These are phyloP conservation scores for Perca fluviatilis DNA, from an alignment of 2,113 vertebrate genomes.

Conservation along the genomic window DNA sequence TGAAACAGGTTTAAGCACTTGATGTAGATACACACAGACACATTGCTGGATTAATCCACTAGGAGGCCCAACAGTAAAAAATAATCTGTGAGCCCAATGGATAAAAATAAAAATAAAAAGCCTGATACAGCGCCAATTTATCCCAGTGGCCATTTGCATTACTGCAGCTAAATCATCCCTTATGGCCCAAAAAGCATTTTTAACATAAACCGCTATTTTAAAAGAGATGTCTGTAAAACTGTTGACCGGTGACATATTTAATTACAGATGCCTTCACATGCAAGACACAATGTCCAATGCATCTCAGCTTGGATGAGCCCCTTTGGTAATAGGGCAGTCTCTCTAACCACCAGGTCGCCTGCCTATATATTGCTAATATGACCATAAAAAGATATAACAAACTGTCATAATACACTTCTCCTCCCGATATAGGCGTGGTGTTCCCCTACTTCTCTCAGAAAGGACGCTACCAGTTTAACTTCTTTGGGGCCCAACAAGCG, in stretches of 20 bases:
- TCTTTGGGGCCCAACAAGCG: slow-evolving; percentile 84
- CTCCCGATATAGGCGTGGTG: slow-evolving; percentile 86
- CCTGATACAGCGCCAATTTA: neutral
- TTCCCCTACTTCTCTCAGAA: slow-evolving; percentile 90
- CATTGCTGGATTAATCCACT: neutral
- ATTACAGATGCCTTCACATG: neutral
- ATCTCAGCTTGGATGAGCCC: neutral
- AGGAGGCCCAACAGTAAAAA: neutral
- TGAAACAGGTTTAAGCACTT: neutral
- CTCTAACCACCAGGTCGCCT: neutral
- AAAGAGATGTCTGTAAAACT: neutral
- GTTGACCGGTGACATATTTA: neutral
- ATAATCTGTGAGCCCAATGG: neutral
- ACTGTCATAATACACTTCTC: slow-evolving; percentile 15
- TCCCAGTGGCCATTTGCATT: neutral
- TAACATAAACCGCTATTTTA: too few species aligned
- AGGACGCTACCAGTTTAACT: slow-evolving; percentile 92
- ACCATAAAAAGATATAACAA: neutral
- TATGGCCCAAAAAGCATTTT: neutral
- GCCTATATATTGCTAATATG: neutral
- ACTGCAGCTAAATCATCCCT: neutral
- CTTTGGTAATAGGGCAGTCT: neutral
- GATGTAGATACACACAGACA: neutral
- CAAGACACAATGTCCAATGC: neutral
- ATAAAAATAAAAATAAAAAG: neutral